phyloP scores from a whole-genome alignment of 2,113 vertebrate genomes.

The Tricholaema leucomelas region DNA sequence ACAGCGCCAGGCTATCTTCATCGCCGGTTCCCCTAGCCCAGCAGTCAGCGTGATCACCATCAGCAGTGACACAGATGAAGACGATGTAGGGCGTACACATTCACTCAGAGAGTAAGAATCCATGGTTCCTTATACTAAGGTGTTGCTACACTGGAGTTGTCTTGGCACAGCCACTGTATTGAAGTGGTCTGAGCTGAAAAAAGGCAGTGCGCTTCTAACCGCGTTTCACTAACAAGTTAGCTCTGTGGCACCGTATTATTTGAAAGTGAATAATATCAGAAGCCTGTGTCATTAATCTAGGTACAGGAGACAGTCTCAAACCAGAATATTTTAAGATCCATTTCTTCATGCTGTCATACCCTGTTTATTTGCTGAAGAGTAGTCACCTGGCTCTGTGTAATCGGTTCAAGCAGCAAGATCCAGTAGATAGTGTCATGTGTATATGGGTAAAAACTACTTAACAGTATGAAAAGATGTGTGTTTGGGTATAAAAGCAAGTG shows the following conservation, averaged over 20 bases:
- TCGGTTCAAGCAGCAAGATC: background rate
- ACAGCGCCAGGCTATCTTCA: slow-evolving; percentile 88
- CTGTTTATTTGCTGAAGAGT: background rate
- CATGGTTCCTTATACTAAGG: fast-evolving
- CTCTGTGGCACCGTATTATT: background rate
- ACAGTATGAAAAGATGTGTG: background rate
- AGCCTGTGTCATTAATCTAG: fast-evolving
- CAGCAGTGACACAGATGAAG: slow-evolving; percentile 93
- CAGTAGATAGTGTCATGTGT: background rate
- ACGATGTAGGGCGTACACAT: slow-evolving; percentile 79
- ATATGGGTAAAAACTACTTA: background rate
- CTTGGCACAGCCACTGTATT: background rate
- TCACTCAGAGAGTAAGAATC: slow-evolving; percentile 85
- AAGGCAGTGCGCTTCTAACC: fast-evolving
- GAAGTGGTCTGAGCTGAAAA: background rate
- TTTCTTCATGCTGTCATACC: background rate
- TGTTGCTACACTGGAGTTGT: no score
- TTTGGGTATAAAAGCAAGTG: background rate
- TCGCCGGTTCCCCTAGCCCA: slow-evolving; percentile 87
- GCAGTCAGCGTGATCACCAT: slow-evolving; percentile 94
- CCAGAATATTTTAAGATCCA: background rate
- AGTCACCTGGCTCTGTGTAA: background rate
- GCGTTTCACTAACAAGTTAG: background rate
- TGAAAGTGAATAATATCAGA: background rate
- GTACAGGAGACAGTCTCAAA: background rate